Evolutionary conservation across 1,140 invertebrate genomes (phyloP).

Genomic region (Drosophila pandora): DNA sequence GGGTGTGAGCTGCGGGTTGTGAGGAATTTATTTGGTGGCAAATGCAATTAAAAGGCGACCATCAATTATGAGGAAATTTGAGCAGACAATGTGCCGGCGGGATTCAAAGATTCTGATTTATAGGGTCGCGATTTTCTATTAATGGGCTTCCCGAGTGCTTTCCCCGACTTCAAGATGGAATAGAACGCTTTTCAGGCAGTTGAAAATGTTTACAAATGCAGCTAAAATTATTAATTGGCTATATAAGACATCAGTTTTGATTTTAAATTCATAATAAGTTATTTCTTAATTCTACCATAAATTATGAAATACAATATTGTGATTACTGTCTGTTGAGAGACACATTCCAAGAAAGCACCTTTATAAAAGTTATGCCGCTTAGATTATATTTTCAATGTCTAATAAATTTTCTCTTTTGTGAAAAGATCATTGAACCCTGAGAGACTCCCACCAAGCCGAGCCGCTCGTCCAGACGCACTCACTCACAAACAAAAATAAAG

Average conservation of each 20-base stretch:
- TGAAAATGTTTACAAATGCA: too few relatives aligned
- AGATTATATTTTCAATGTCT: background rate
- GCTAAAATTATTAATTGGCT: too few relatives aligned
- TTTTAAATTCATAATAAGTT: background rate
- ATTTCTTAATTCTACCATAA: background rate
- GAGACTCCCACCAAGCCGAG: conserved; percentile 30
- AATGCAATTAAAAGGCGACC: conserved; percentile 74
- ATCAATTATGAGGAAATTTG: conserved; percentile 77
- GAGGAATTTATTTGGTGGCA: conserved; percentile 73
- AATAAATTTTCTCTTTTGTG: conserved; percentile 1
- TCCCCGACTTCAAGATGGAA: too few relatives aligned
- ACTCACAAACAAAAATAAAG: background rate
- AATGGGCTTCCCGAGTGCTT: conserved; percentile 25
- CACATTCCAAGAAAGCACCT: too few relatives aligned
- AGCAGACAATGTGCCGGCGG: conserved; percentile 42
- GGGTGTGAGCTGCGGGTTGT: background rate
- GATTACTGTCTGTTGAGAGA: too few relatives aligned
- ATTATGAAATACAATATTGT: too few relatives aligned
- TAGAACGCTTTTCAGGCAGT: too few relatives aligned
- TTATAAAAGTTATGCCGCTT: background rate
- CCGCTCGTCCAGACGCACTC: conserved; percentile 20
- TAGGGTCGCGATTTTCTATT: conserved; percentile 73
- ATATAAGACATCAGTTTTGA: too few relatives aligned
- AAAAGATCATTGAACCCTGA: conserved; percentile 34
- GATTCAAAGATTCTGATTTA: conserved; percentile 61